Conservation (phyloP, 2,113 vertebrate genomes). For the Aptenodytes forsteri region DNA sequence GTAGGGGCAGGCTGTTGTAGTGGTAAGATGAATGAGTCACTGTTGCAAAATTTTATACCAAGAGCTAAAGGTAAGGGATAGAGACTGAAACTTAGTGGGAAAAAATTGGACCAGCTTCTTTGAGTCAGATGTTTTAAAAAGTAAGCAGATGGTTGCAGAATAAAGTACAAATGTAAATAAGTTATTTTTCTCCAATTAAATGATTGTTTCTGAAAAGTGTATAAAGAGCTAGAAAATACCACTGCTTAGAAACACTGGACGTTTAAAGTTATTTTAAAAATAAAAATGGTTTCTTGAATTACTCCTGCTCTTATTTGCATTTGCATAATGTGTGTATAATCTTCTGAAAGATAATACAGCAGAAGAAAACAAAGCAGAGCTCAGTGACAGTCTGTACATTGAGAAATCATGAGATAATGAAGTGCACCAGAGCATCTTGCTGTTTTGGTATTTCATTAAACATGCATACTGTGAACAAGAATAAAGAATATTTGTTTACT, state of each 20-base stretch:
- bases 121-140: neutral
- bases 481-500: neutral
- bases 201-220: neutral
- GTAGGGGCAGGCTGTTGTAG: neutral
- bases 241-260: neutral
- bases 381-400: neutral
- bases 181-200: neutral
- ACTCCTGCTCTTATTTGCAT: neutral
- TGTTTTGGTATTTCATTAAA: slow-evolving; percentile 2
- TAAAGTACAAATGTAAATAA: neutral
- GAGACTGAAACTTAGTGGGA: neutral
- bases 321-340: neutral
- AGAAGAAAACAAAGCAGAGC: neutral
- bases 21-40: neutral
- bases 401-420: neutral
- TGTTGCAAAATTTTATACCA: neutral
- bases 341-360: neutral
- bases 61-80: neutral
- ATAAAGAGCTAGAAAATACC: neutral
- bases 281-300: neutral
- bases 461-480: neutral
- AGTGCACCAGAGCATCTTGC: neutral
- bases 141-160: neutral
- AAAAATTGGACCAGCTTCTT: neutral
- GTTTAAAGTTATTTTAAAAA: neutral